Evolutionary conservation across 2,113 vertebrate species (phyloP).

Genomic region (Cichladusa arquata): DNA sequence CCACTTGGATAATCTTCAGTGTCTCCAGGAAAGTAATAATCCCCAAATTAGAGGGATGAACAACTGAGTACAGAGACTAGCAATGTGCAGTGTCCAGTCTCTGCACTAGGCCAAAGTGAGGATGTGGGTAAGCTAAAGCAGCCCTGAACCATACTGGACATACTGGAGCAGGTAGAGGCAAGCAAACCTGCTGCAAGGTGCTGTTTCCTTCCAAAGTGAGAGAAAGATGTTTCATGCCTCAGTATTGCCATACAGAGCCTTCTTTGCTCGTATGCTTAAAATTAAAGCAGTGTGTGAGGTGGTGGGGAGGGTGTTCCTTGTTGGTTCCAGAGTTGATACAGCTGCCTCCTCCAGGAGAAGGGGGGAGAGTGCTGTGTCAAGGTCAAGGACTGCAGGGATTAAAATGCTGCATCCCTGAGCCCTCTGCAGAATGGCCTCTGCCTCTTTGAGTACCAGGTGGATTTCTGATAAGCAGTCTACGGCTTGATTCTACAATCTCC

Average conservation of each 20-base stretch:
- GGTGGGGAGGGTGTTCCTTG: neutral
- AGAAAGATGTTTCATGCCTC: neutral
- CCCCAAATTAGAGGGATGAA: neutral
- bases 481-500: neutral
- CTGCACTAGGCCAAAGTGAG: neutral
- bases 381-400: neutral
- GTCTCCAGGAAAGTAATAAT: neutral
- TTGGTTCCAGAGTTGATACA: neutral
- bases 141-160: neutral
- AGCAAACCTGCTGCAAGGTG: neutral
- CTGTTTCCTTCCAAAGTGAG: neutral
- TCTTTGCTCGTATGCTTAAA: neutral
- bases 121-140: neutral
- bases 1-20: neutral
- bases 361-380: neutral
- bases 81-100: neutral
- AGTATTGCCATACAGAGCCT: neutral
- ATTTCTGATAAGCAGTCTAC: neutral
- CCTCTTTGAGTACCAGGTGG: neutral
- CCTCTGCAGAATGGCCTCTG: neutral
- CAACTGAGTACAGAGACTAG: neutral
- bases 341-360: neutral
- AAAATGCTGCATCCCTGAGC: neutral
- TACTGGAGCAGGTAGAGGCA: neutral
- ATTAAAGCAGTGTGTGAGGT: neutral